Conservation (phyloP, 2,113 vertebrate genomes). For the Oncorhynchus kisutch region DNA sequence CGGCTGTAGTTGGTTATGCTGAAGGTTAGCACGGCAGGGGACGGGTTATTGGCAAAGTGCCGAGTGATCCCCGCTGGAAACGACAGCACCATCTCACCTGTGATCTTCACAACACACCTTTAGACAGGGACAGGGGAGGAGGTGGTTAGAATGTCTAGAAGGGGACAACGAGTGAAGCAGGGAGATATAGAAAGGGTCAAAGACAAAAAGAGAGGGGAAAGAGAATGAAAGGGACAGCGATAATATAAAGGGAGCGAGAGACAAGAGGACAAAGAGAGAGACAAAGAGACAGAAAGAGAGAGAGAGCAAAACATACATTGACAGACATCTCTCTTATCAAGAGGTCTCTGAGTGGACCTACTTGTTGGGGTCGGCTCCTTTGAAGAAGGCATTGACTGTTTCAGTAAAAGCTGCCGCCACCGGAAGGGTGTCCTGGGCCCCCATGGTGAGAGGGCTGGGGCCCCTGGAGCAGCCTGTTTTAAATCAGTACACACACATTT, state of each 20-base stretch:
- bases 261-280: no score
- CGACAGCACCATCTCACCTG: constrained; percentile 98
- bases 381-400: constrained; percentile 96
- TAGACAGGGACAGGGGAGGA: constrained; percentile 18
- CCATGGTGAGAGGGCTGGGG: constrained; percentile 97
- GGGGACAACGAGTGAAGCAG: not conserved
- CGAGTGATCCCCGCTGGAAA: constrained; percentile 97
- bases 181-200: not conserved
- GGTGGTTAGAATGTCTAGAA: not conserved
- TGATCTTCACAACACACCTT: constrained; percentile 97
- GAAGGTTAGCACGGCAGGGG: constrained; percentile 92
- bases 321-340: no score
- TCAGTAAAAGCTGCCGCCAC: constrained; percentile 97
- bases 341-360: constrained; percentile 65
- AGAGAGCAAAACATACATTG: no score
- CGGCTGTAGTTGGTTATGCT: constrained; percentile 95
- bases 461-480: constrained; percentile 91
- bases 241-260: not conserved
- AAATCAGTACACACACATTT: constrained; percentile 31
- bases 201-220: not conserved
- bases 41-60: constrained; percentile 96
- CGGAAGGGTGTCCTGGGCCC: constrained; percentile 95
- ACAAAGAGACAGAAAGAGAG: no score
- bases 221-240: not conserved
- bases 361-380: constrained; percentile 96